Base-by-base conservation (phyloP, 2,113 vertebrate species). In the Mastomys natalensis region DNA sequence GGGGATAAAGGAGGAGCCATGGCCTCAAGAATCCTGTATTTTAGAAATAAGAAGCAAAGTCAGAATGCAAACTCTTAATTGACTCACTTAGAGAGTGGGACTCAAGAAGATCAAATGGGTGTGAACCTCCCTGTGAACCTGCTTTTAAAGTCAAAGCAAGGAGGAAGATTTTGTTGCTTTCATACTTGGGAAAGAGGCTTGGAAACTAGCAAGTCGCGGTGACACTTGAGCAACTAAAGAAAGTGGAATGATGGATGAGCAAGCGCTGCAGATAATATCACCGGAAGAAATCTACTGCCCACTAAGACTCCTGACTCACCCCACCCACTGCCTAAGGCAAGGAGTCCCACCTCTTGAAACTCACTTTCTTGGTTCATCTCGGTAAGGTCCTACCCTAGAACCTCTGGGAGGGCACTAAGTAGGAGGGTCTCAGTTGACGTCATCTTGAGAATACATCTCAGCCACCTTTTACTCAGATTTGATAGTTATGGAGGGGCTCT, bases 211-310 rank as follows among this genome's bases (percentile, higher is more conserved):
- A 4, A 68, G 48, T 15, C 15, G 17, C 1, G 70, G 5, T 87
- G 45, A 51, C 26, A 26, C 80, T 91, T 68, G 6, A 94, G 60
- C 37, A 89, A 91, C 94, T 94, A 53, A 13, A 87, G 62, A 51
- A 86, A 91, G 16, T 15, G 16, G 53, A 9, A 88, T 76, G 19
- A 64, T 55, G 86, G 85, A 73, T 22, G 84, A 72, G 34, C 55
- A 91, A 62, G 12, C 7, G 37, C 11, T 8, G 66, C 9, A 96
- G 58, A 29, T 43, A 85, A 40, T 72, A 74, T 13, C 48, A 62
- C 19, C 40, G 11, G 16, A 34, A 94, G 45, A 40, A 66, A 92
- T 78, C 22, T 26, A 16, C 40, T 73, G 31, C n/a, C 60, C 43
- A 10, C 0, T 24, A 26, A 80, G 16, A 68, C 17, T 48, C 53